These are phyloP conservation scores for Oncorhynchus gorbuscha DNA, from an alignment of 2,113 vertebrate species.

Conservation along the genomic window DNA sequence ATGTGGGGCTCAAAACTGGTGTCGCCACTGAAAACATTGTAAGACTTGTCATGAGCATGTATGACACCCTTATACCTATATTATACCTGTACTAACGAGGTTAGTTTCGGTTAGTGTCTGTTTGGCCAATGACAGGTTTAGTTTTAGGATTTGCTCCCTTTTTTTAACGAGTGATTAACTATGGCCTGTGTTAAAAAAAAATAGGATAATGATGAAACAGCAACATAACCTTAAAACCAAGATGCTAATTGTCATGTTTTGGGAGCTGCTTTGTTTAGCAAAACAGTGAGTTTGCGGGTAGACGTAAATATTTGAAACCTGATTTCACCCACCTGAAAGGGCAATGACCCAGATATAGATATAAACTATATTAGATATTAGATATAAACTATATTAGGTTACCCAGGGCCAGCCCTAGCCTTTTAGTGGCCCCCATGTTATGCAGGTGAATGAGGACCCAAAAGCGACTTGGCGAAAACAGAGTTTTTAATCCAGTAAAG, in stretches of 20 bases:
- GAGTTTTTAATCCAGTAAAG: too few relatives aligned
- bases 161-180: slow-evolving; percentile 17
- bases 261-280: not conserved
- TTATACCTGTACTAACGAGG: not conserved
- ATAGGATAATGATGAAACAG: slow-evolving; percentile 43
- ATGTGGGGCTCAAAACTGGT: too few relatives aligned
- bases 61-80: too few relatives aligned
- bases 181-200: slow-evolving; percentile 48
- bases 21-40: too few relatives aligned
- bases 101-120: slow-evolving; percentile 19
- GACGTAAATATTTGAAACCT: not conserved
- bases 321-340: too few relatives aligned
- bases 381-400: too few relatives aligned
- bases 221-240: slow-evolving; percentile 49
- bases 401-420: too few relatives aligned
- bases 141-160: not conserved
- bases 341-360: not conserved
- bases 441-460: too few relatives aligned
- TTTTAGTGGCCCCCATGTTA: too few relatives aligned
- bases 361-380: too few relatives aligned
- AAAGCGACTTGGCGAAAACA: too few relatives aligned
- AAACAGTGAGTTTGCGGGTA: not conserved
- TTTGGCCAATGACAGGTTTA: slow-evolving; percentile 2
- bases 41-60: too few relatives aligned
- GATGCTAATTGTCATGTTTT: slow-evolving; percentile 9